phyloP scores from a whole-genome alignment of 2,797 vertebrate genomes.

The Catharus ustulatus region DNA sequence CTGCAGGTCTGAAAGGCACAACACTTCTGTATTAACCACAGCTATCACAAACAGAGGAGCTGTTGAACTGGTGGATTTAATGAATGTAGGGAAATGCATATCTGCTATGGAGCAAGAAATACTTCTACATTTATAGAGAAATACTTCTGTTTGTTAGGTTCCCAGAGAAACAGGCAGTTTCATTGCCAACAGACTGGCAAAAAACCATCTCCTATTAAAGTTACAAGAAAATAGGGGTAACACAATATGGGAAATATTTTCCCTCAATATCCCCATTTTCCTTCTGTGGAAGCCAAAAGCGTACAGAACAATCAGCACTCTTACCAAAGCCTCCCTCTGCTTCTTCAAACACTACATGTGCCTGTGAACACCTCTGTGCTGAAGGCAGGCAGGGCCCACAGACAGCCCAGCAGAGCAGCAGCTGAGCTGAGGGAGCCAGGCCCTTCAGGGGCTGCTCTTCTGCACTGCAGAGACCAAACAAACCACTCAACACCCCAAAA shows the following conservation, averaged over 20 bases:
- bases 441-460: background rate
- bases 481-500: background rate
- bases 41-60: background rate
- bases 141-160: background rate
- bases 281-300: background rate
- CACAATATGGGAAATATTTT: background rate
- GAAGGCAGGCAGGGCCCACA: background rate
- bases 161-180: background rate
- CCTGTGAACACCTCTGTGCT: background rate
- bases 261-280: background rate
- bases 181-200: background rate
- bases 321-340: background rate
- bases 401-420: background rate
- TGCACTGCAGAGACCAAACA: background rate
- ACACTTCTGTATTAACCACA: background rate
- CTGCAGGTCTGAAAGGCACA: background rate
- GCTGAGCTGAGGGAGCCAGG: background rate
- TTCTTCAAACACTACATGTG: background rate
- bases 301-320: background rate
- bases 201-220: background rate
- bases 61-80: background rate
- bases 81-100: background rate
- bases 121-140: background rate
- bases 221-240: background rate
- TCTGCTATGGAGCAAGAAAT: background rate